Evolutionary conservation across 2,888 invertebrate species (phyloP), one percentile per base, ranked within the genome.

Genomic region (Agonopterix arenella): DNA sequence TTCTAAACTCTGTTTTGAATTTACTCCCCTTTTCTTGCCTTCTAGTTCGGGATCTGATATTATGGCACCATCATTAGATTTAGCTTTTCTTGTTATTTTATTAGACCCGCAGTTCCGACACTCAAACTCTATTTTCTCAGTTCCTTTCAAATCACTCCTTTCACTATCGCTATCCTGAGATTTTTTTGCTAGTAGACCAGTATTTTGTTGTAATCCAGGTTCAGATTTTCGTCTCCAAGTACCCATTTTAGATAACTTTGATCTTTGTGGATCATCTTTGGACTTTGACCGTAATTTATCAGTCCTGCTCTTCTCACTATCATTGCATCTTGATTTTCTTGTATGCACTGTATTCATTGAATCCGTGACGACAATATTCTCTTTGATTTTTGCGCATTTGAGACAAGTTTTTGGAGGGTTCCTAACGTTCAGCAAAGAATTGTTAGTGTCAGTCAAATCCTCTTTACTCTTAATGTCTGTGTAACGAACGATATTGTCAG

Each of bases 211-310:
- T 48, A 91, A 74, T n/a, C 92, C 92, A 1, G 94, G 94, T 73
- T 94, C 94, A 10, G 94, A 94, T 72, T 93, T 94, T 58, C 94
- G 77, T 64, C 94, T 83, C 93, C 93, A 93, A 50, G 91, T 92
- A 8, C 92, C 91, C 61, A 93, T 91, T 75, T 84, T 89, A 11
- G 86, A 84, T 42, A 89, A 59, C 53, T 80, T 89, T 1, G 82
- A 80, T 63, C 89, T 64, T 68, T 91, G 73, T 53, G 89, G 83
- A 75, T 92, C 75, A 68, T 89, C 89, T 66, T 83, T 89, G 3
- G 89, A 89, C 61, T 89, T 89, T 0, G 89, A 89, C 47, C 89
- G 70, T n/a, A 80, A 68, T 5, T 88, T 81, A 57, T 92, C 91
- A 28, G 65, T 60, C 63, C 72, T 84, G 16, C 68, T 61, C 56